Evolutionary conservation across 2,797 vertebrate species (phyloP), one percentile per base, ranked within the genome.

Genomic region (Eulemur albifrons): DNA sequence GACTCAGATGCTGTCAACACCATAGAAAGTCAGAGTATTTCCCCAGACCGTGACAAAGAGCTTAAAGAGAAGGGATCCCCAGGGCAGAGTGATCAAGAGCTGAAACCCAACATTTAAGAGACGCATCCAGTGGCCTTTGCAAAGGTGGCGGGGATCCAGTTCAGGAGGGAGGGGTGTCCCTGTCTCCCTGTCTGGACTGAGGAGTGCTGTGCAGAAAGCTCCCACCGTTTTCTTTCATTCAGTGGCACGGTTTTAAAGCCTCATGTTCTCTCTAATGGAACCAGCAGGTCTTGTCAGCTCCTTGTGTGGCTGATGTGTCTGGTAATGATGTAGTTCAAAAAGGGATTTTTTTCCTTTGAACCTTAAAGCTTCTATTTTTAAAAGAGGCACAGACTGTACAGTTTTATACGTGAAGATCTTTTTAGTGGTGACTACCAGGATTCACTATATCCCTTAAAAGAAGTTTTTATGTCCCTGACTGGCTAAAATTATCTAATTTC

Each of bases 331-430:
- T 48, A 70, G 61, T 90, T 94, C 3, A 43, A 40, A 59, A 81
- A 91, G 48, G 59, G n/a, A 20, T 45, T 88, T 92, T 96, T 69
- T 61, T 76, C 40, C 63, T 96, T 95, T 90, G 63, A 96, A 95
- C 23, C 76, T 90, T 95, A 88, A 90, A 97, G 93, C 4, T 92
- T 96, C 90, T 97, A 43, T 98, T 96, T 97, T 97, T 95, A 63
- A 93, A 93, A 96, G 80, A 94, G 75, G 83, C 88, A 95, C 69
- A 96, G 65, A 97, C 83, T 90, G n/a, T 7, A 80, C 92, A 96
- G 94, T 97, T 93, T 95, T 88, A 70, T 57, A 90, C 43, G 80
- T 96, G 61, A 72, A 35, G 30, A 91, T 94, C 91, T 94, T 96
- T 95, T 94, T 89, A 70, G 81, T 93, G 73, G 88, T 94, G 57